Base-by-base conservation (phyloP, 2,797 vertebrate species). In the Ctenochaetus hawaiiensis region DNA sequence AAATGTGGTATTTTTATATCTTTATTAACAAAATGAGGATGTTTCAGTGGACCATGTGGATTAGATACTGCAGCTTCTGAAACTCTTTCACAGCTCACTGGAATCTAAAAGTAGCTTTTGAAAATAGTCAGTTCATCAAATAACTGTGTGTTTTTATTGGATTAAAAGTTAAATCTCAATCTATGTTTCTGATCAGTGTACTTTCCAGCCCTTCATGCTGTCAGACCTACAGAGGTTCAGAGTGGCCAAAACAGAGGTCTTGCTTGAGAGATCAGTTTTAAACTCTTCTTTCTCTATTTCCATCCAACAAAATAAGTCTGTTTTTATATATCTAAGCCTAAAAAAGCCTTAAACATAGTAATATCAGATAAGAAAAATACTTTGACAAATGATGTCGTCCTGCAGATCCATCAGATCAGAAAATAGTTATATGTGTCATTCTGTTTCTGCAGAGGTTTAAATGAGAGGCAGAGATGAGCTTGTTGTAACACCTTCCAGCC, bases 401-500 rank as follows among this genome's bases (percentile, higher is more conserved):
- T 4, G 11, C 11, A 12, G 39, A 41, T 41, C 39, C 39, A 41
- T 41, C 39, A 12, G 8, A 41, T 11, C 39, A 41, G 39, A 41
- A 41, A 12, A 41, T 41, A 10, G 8, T 41, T 12, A 41, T 12
- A 12, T 41, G 39, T 41, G 39, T 9, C 39, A 2, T 41, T 41
- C 39, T 41, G 39, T 41, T 12, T 41, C 39, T 41, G 8, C 11
- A 41, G 11, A 41, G 39, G 39, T 41, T 41, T 5, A 6, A 45
- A 45, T 17, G 44, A 45, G 14, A 41, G 39, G 16, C 11, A 53
- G 71, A 10, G 48, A 37, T 6, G 39, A 34, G 39, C 39, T 51
- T 58, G 22, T 22, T 60, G 30, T 61, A 48, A 63, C 34, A 52
- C 47, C 45, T 22, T 61, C 52, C 37, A 56, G 63, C 37, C n/a